Evolutionary conservation across 2,797 vertebrate species (phyloP).

Genomic region (Muscicapa comitata): DNA sequence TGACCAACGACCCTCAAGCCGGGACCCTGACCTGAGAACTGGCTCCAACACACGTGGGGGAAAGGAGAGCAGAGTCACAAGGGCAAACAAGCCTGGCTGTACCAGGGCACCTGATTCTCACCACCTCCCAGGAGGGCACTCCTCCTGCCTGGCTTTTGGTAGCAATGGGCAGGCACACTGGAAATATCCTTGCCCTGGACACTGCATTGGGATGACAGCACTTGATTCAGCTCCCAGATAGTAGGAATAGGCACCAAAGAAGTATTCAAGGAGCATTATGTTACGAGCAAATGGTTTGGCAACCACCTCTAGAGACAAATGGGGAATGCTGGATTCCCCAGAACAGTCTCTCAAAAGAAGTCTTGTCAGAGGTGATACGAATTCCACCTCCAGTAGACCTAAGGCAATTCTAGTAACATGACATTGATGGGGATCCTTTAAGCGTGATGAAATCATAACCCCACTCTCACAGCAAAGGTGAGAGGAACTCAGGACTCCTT

Average conservation of each 20-base stretch:
- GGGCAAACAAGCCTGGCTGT: not conserved
- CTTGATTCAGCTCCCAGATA: not conserved
- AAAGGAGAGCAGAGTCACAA: not conserved
- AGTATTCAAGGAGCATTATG: not conserved
- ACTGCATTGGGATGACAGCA: not conserved
- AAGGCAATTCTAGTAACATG: not conserved
- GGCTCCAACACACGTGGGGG: not conserved
- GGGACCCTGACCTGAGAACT: constrained; percentile 11
- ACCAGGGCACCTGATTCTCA: not conserved
- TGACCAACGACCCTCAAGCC: not conserved
- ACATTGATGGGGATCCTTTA: not conserved
- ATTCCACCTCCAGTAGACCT: not conserved
- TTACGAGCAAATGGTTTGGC: not conserved
- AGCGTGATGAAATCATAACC: not conserved
- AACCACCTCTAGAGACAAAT: not conserved
- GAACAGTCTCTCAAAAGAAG: not conserved
- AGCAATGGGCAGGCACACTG: not conserved
- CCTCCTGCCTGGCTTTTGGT: not conserved
- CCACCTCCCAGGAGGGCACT: not conserved
- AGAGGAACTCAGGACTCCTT: not conserved
- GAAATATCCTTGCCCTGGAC: not conserved
- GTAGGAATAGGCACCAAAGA: not conserved
- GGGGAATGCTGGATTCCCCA: not conserved
- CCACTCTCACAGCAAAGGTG: not conserved
- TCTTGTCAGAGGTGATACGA: not conserved